Evolutionary conservation across 1,140 invertebrate genomes (phyloP).

Genomic region (Spodoptera frugiperda): DNA sequence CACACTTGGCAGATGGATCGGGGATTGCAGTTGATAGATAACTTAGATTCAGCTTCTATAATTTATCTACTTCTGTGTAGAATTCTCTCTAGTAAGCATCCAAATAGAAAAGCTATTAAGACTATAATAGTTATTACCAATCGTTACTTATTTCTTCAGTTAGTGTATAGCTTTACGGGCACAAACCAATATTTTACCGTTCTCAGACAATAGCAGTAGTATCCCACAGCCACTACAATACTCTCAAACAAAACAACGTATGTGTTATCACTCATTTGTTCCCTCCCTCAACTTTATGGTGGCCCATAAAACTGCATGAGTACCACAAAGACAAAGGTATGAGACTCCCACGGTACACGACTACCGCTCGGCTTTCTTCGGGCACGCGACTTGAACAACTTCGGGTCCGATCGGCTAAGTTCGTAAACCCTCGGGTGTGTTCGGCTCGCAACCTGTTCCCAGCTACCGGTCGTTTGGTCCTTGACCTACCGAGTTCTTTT

Average conservation of each 20-base stretch:
- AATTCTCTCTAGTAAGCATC: too few relatives aligned
- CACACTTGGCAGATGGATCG: too few relatives aligned
- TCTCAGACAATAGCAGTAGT: not conserved
- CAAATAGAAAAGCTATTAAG: too few relatives aligned
- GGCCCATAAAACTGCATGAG: conserved; percentile 6
- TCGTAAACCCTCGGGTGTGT: not conserved
- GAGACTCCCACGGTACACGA: conserved; percentile 7
- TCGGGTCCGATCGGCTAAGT: not conserved
- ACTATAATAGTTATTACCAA: too few relatives aligned
- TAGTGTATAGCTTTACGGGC: too few relatives aligned
- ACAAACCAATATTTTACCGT: too few relatives aligned
- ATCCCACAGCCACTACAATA: not conserved
- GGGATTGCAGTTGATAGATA: too few relatives aligned
- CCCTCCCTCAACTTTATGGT: conserved; percentile 20
- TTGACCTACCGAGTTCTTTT: conserved; percentile 39
- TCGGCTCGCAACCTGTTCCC: conserved; percentile 32
- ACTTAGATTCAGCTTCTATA: too few relatives aligned
- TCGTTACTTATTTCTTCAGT: too few relatives aligned
- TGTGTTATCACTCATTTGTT: conserved; percentile 19
- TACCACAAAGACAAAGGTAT: conserved; percentile 11
- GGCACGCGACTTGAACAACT: conserved; percentile 13
- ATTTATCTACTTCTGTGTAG: too few relatives aligned
- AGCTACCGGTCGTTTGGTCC: conserved; percentile 40
- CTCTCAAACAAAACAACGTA: conserved; percentile 5
- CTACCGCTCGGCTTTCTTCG: conserved; percentile 24